phyloP scores from a whole-genome alignment of 2,888 invertebrate species.

The Oxystoma pomonae region DNA sequence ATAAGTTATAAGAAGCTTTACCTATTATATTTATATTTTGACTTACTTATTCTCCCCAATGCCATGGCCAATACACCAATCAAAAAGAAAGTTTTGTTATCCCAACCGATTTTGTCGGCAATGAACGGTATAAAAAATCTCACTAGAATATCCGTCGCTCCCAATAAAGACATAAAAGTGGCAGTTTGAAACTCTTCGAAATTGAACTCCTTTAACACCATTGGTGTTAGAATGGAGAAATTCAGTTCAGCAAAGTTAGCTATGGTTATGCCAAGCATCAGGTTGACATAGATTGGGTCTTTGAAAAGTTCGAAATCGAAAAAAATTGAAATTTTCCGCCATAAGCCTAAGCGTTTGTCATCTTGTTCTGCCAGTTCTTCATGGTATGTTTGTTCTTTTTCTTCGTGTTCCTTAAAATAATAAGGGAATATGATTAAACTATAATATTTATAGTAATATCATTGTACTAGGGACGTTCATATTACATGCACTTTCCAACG shows the following conservation, averaged over 20 bases:
- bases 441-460: no score
- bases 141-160: slow-evolving; percentile 60
- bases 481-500: no score
- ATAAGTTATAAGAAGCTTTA: no score
- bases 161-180: slow-evolving; percentile 65
- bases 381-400: slow-evolving; percentile 19
- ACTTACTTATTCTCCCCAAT: slow-evolving; percentile 59
- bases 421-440: no score
- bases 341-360: slow-evolving; percentile 45
- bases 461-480: no score
- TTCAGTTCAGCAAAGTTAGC: slow-evolving; percentile 70
- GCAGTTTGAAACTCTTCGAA: slow-evolving; percentile 60
- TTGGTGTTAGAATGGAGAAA: slow-evolving; percentile 69
- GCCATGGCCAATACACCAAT: slow-evolving; percentile 66
- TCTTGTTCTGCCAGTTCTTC: slow-evolving; percentile 8
- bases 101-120: slow-evolving; percentile 66
- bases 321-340: slow-evolving; percentile 58
- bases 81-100: slow-evolving; percentile 66
- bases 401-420: slow-evolving; percentile 14
- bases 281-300: slow-evolving; percentile 64
- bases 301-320: slow-evolving; percentile 68
- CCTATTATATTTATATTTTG: no score
- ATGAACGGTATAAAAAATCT: slow-evolving; percentile 65
- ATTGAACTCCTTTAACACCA: slow-evolving; percentile 66
- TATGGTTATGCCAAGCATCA: slow-evolving; percentile 66